Conservation (phyloP, 1,140 invertebrate species). For the Drosophila ficusphila region DNA sequence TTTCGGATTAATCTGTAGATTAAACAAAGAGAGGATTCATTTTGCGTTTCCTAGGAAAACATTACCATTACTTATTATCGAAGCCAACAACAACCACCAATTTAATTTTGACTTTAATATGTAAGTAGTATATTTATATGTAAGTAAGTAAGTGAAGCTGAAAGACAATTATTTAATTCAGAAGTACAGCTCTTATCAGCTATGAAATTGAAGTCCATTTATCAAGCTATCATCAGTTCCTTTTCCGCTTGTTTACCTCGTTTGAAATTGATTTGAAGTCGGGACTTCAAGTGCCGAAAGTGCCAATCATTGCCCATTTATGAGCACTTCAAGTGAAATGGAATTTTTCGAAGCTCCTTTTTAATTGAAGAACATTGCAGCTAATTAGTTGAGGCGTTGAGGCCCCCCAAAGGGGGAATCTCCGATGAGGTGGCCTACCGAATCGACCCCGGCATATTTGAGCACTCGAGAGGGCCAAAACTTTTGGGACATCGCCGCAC, state of each 20-base stretch:
- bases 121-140: too few species aligned
- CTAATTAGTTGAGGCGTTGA: slow-evolving; percentile 65
- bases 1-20: neutral
- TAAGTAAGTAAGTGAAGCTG: too few species aligned
- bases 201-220: neutral
- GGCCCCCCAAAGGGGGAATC: neutral
- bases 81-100: too few species aligned
- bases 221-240: slow-evolving; percentile 32
- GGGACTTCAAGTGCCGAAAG: slow-evolving; percentile 18
- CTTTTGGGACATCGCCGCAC: slow-evolving; percentile 58
- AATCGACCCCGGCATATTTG: slow-evolving; percentile 43
- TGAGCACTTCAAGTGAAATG: slow-evolving; percentile 32
- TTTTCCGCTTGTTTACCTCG: slow-evolving; percentile 41
- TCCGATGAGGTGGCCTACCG: neutral
- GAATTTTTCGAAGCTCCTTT: slow-evolving; percentile 35
- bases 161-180: too few species aligned
- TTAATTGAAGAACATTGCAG: slow-evolving; percentile 67
- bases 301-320: slow-evolving; percentile 21
- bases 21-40: neutral
- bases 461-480: slow-evolving; percentile 34
- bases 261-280: slow-evolving; percentile 29
- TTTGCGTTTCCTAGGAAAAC: neutral
- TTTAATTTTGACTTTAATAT: too few species aligned
- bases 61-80: too few species aligned
- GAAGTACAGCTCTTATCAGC: neutral